Evolutionary conservation across 2,113 vertebrate genomes (phyloP).

Genomic region (Andinoacara biseriatus): DNA sequence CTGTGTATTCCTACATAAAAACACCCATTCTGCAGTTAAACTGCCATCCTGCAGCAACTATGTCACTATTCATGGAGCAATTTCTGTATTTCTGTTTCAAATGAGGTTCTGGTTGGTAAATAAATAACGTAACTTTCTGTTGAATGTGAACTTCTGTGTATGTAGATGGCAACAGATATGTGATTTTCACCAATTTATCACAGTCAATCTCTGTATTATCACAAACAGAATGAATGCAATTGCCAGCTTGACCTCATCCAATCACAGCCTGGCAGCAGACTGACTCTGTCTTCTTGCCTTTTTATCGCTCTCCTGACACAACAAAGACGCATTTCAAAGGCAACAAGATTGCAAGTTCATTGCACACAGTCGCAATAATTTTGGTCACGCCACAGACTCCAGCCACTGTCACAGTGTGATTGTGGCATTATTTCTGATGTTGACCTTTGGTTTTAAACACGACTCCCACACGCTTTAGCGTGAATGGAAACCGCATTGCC

Average conservation of each 20-base stretch:
- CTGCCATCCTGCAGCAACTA: not conserved
- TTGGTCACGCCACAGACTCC: too few relatives aligned
- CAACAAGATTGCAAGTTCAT: not conserved
- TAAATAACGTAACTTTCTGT: not conserved
- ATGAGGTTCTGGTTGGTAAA: not conserved
- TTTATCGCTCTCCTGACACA: not conserved
- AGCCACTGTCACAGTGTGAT: not conserved
- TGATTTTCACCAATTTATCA: not conserved
- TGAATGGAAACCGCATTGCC: slow-evolving; percentile 26
- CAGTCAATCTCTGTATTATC: not conserved
- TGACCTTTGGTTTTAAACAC: slow-evolving; percentile 68
- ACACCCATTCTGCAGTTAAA: not conserved
- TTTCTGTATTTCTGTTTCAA: not conserved
- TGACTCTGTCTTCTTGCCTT: not conserved
- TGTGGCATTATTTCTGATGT: slow-evolving; percentile 20
- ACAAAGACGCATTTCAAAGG: not conserved
- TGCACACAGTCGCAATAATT: not conserved
- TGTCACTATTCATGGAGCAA: not conserved
- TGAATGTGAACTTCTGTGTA: not conserved
- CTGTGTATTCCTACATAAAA: not conserved
- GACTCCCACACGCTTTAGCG: slow-evolving; percentile 22
- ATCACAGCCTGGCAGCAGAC: not conserved
- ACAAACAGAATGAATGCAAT: not conserved
- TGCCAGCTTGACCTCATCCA: not conserved
- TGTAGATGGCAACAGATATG: not conserved